A percentile compares a stretch with the other conserved stretches of the same genome.
phyloP scores from a whole-genome alignment of 1,140 invertebrate genomes.

The Diorhabda sublineata region DNA sequence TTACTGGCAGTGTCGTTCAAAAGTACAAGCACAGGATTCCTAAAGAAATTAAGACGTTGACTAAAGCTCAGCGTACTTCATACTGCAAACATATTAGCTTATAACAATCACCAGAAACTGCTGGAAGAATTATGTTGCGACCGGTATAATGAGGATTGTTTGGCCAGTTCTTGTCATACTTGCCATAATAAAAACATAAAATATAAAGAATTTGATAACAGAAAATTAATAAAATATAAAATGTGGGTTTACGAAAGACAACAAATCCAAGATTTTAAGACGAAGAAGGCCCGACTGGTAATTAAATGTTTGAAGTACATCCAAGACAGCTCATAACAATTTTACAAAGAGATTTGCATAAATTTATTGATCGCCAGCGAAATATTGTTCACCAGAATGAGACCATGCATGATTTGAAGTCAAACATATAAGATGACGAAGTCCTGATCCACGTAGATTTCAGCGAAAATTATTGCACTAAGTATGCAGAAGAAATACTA shows the following conservation, averaged over 20 bases:
- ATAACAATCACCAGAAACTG: background rate
- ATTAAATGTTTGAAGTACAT: background rate
- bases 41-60: too few species aligned
- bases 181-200: background rate
- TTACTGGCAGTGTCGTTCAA: too few species aligned
- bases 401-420: constrained; percentile 31
- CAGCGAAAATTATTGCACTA: constrained; percentile 39
- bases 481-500: constrained; percentile 41
- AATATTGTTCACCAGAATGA: constrained; percentile 29
- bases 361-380: background rate
- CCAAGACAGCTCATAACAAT: background rate
- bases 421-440: constrained; percentile 31
- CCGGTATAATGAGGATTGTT: background rate
- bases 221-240: background rate
- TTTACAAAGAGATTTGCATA: background rate
- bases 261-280: background rate
- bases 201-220: background rate
- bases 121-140: background rate
- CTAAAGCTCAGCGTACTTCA: background rate
- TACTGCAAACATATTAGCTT: background rate
- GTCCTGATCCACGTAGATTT: constrained; percentile 33
- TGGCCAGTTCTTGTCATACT: background rate
- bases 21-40: too few species aligned
- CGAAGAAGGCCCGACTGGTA: background rate
- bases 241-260: background rate